phyloP scores from a whole-genome alignment of 1,140 invertebrate genomes.

The Leptestheria dahalacensis region DNA sequence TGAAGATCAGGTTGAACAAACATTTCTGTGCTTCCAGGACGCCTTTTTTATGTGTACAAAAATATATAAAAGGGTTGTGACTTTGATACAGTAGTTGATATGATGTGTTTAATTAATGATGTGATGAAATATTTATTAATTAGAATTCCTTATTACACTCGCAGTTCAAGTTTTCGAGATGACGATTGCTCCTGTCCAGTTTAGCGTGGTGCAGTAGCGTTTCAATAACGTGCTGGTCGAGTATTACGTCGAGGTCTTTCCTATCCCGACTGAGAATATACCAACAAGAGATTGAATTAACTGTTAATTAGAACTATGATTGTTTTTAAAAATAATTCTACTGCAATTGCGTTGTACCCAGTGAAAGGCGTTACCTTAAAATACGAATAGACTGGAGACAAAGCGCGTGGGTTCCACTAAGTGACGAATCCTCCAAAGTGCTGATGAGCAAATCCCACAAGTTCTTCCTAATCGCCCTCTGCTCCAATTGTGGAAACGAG shows the following conservation, averaged over 20 bases:
- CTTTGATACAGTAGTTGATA: neutral
- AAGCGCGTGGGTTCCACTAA: neutral
- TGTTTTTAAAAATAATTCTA: no score
- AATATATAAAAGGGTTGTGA: no score
- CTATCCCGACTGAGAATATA: neutral
- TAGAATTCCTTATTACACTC: no score
- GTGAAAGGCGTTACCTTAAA: neutral
- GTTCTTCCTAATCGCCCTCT: neutral
- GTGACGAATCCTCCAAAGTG: neutral
- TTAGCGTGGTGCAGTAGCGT: neutral
- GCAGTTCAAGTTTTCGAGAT: neutral
- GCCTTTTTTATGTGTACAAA: slow-evolving; percentile 34
- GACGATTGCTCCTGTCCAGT: neutral
- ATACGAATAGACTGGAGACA: neutral
- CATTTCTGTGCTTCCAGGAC: slow-evolving; percentile 68
- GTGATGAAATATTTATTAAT: neutral
- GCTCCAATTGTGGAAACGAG: neutral
- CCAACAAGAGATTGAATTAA: neutral
- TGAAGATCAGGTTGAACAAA: slow-evolving; percentile 75
- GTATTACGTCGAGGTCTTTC: neutral
- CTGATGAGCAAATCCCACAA: neutral
- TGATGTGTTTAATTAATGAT: neutral
- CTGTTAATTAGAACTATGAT: neutral
- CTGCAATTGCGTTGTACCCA: no score
- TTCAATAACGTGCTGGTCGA: neutral